These are phyloP conservation scores for Acanthochromis polyacanthus DNA, from an alignment of 2,113 vertebrate species.

Conservation along the genomic window DNA sequence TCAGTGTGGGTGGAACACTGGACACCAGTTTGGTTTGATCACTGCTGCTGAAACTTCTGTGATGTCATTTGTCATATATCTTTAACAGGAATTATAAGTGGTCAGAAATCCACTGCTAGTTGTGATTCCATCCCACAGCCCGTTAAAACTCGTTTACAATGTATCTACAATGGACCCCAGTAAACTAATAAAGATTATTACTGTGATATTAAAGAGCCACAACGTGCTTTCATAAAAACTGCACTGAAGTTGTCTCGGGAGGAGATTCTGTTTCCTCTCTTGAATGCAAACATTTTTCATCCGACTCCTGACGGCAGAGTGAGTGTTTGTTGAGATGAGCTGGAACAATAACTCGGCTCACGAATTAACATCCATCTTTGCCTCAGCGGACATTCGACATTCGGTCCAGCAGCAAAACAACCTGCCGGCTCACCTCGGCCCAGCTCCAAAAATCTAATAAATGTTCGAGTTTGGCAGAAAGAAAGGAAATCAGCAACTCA, in stretches of 20 bases:
- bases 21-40: too few relatives aligned
- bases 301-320: neutral
- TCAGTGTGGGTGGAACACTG: too few relatives aligned
- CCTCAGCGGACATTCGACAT: too few relatives aligned
- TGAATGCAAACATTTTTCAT: constrained; percentile 1
- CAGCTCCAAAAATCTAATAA: constrained; percentile 8
- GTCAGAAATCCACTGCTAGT: too few relatives aligned
- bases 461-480: constrained; percentile 4
- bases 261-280: constrained; percentile 6
- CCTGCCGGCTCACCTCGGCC: neutral
- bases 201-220: neutral
- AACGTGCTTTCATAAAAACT: constrained; percentile 20
- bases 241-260: constrained; percentile 1
- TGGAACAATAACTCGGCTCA: constrained; percentile 12
- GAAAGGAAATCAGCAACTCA: constrained; percentile 3
- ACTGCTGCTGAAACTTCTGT: too few relatives aligned
- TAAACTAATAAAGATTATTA: constrained; percentile 43
- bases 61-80: too few relatives aligned
- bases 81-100: too few relatives aligned
- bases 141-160: too few relatives aligned
- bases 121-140: too few relatives aligned
- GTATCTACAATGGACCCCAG: neutral
- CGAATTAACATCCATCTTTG: too few relatives aligned
- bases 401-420: neutral
- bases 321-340: constrained; percentile 10